phyloP scores from a whole-genome alignment of 2,888 invertebrate species.

The Pseudoips prasinana region DNA sequence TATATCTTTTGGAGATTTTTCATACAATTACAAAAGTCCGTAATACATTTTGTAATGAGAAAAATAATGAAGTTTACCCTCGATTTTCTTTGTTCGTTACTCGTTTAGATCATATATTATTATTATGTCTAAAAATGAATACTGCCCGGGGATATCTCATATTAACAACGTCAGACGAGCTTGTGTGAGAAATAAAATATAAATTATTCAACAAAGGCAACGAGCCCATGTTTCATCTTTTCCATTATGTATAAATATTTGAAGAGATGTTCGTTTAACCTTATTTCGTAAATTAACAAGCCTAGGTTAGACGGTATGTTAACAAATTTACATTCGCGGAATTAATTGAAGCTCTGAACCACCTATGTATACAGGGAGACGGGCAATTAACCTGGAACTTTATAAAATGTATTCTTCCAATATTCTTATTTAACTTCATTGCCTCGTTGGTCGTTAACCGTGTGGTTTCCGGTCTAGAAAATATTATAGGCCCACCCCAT shows the following conservation, averaged over 20 bases:
- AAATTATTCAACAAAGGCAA: conserved; percentile 71
- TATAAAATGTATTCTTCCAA: too few species aligned
- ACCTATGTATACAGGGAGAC: conserved; percentile 7
- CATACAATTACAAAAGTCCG: too few species aligned
- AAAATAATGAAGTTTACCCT: conserved; percentile 21
- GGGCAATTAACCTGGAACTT: too few species aligned
- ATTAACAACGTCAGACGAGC: conserved; percentile 43
- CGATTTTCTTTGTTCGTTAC: conserved; percentile 34
- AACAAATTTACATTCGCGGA: conserved; percentile 29
- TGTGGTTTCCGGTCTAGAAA: too few species aligned
- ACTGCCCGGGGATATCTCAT: conserved; percentile 48
- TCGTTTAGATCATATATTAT: conserved; percentile 18
- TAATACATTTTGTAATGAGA: conserved; percentile 17
- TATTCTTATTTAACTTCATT: too few species aligned
- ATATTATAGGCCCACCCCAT: too few species aligned
- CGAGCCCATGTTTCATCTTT: conserved; percentile 65
- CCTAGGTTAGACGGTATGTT: conserved; percentile 36
- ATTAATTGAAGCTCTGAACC: conserved; percentile 24
- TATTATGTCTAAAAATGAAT: conserved; percentile 46
- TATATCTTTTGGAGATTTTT: too few species aligned
- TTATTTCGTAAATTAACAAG: conserved; percentile 57
- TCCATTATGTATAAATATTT: conserved; percentile 62
- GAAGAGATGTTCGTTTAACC: conserved; percentile 52
- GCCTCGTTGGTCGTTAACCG: too few species aligned
- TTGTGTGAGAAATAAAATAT: conserved; percentile 63